These are phyloP conservation scores for Diploscapter pachys DNA, from an alignment of 1,140 invertebrate species.

Conservation along the genomic window DNA sequence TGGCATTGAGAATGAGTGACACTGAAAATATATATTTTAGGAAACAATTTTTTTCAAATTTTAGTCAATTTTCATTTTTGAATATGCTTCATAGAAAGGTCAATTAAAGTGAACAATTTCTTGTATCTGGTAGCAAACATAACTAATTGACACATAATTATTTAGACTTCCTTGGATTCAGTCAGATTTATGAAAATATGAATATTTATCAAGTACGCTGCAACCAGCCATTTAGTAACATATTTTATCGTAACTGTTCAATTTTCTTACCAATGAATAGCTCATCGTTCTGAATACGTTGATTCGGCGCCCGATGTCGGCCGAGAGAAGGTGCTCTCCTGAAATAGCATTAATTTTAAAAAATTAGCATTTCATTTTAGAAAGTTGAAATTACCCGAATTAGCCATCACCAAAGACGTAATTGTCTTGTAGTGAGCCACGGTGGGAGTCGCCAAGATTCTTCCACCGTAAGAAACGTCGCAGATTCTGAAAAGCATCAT, in stretches of 20 bases:
- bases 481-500: conserved; percentile 70
- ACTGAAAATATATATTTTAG: background rate
- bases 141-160: too few species aligned
- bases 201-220: too few species aligned
- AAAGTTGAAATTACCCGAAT: conserved; percentile 67
- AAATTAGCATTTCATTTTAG: too few species aligned
- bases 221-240: too few species aligned
- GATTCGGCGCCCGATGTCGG: conserved; percentile 82
- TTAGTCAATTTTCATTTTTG: too few species aligned
- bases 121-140: too few species aligned
- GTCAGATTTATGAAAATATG: conserved; percentile 62
- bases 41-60: too few species aligned
- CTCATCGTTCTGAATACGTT: conserved; percentile 80
- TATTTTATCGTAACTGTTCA: too few species aligned
- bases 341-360: too few species aligned
- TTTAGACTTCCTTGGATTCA: background rate
- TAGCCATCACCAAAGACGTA: conserved; percentile 66
- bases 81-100: too few species aligned
- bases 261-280: conserved; percentile 72
- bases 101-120: too few species aligned
- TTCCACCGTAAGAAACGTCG: conserved; percentile 80
- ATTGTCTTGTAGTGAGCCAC: conserved; percentile 76
- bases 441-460: conserved; percentile 73
- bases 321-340: conserved; percentile 72
- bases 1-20: conserved; percentile 78